Evolutionary conservation across 2,888 invertebrate species (phyloP), one percentile per base, ranked within the genome.

Genomic region (Torymus auratus): DNA sequence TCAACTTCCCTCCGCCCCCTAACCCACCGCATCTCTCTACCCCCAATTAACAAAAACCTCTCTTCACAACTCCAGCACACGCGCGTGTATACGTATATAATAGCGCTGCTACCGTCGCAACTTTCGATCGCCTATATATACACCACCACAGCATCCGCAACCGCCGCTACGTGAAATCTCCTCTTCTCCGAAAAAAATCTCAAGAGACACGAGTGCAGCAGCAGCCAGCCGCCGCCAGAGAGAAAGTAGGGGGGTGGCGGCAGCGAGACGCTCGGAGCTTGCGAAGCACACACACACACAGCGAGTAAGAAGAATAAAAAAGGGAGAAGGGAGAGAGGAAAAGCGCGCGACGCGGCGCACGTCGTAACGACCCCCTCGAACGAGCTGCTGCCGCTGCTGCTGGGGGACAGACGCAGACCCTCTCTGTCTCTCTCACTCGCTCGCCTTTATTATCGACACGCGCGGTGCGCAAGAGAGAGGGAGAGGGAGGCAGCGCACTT

Each of bases 391-490:
- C 28, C 4, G 28, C 28, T 28, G 28, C 28, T 28, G 28, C 11
- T 10, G 41, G 67, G 68, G 62, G 68, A 52, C 50, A 50, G 10
- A 2, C 23, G 65, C 5, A 10, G 1, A 28, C 56, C 20, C n/a
- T 50, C n/a, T 50, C 56, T 55, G n/a, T 50, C 65, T 65, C n/a
- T 53, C 55, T 10, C 41, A 15, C 56, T 52, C 20, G 2, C 55
- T 60, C 55, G 55, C 60, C 61, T 80, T 76, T 75, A 80, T 75
- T 75, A 80, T 80, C 71, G 80, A 80, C 71, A 80, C 70, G 80
- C 80, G 79, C 73, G 73, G 52, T 50, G 74, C 13, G 53, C 17
- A 60, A 55, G n/a, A 53, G 23, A 53, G 58, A 14, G 14, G 60
- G 17, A 61, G 23, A 10, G 17, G 15, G 1, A 53, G 5, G 20